Evolutionary conservation across 2,797 vertebrate genomes (phyloP), one percentile per base, ranked within the genome.

Genomic region (Aplochiton taeniatus): DNA sequence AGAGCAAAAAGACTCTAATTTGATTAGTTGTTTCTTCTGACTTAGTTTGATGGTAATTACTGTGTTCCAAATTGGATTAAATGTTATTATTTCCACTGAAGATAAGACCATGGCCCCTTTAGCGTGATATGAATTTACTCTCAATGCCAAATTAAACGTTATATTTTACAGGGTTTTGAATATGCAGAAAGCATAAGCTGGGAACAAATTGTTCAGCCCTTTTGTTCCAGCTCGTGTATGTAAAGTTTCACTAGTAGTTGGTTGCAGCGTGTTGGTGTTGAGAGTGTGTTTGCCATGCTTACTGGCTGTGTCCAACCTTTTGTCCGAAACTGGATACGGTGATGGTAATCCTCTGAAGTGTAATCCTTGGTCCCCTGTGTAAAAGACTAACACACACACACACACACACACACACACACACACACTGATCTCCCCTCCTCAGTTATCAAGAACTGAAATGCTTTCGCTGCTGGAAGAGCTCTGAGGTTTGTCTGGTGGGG

Each of bases 1-100:
- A 18, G 62, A 43, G n/a, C 11, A 18, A 43, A n/a, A 54, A 4
- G 43, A 18, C 13, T n/a, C 49, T 58, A 61, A 72, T 70, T 74
- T 55, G 69, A 71, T 63, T 62, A 51, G 65, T 60, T 50, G 58
- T 66, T 61, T 56, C 57, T 68, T 51, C 58, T 68, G 62, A 44
- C 65, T 57, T 63, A 5, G 44, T 70, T 65, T 67, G 48, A 44
- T 58, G 45, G 50, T 64, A 64, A 68, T 73, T 68, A 63, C 56
- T 48, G 52, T 49, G 63, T 20, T 17, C 52, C n/a, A 64, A 61
- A 72, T 61, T 69, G 46, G 51, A 70, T 72, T 65, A 62, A 65
- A 44, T 57, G 58, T 61, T 52, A 31, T 57, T 60, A 64, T 66
- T 66, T 49, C 41, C 4, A n/a, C 10, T 11, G 46, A 51, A 66